These are phyloP conservation scores for Entomyzon cyanotis DNA, from an alignment of 2,113 vertebrate species.

Conservation along the genomic window DNA sequence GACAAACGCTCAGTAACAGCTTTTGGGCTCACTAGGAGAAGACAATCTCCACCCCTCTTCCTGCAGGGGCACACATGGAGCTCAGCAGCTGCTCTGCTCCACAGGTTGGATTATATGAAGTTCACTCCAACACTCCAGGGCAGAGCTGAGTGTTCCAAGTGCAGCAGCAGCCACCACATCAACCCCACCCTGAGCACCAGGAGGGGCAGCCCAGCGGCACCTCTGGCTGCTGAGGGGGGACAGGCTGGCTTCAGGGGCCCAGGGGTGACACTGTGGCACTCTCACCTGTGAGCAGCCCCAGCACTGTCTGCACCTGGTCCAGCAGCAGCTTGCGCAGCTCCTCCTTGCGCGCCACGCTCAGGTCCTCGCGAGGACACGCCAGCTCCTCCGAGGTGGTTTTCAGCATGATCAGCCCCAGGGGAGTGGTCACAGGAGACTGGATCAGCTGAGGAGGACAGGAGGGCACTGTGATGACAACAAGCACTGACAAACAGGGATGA, in stretches of 20 bases:
- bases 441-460: slow-evolving; percentile 79
- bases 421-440: slow-evolving; percentile 89
- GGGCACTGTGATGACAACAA: accelerated
- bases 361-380: slow-evolving; percentile 94
- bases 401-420: slow-evolving; percentile 91
- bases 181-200: accelerated
- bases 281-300: slow-evolving; percentile 90
- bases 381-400: slow-evolving; percentile 98
- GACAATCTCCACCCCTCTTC: not conserved
- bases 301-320: slow-evolving; percentile 93
- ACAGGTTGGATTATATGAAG: accelerated
- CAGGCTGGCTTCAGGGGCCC: accelerated
- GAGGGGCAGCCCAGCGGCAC: not conserved
- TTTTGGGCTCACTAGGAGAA: not conserved
- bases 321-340: slow-evolving; percentile 94
- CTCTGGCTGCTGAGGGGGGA: not conserved
- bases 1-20: not conserved
- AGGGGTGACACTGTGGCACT: not conserved
- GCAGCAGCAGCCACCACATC: not conserved
- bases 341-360: slow-evolving; percentile 93
- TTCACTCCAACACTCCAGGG: not conserved
- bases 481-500: not conserved
- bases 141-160: accelerated
- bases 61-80: accelerated
- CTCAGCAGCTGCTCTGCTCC: not conserved